Conservation (phyloP, 2,113 vertebrate species). For the Hippopotamus amphibius region DNA sequence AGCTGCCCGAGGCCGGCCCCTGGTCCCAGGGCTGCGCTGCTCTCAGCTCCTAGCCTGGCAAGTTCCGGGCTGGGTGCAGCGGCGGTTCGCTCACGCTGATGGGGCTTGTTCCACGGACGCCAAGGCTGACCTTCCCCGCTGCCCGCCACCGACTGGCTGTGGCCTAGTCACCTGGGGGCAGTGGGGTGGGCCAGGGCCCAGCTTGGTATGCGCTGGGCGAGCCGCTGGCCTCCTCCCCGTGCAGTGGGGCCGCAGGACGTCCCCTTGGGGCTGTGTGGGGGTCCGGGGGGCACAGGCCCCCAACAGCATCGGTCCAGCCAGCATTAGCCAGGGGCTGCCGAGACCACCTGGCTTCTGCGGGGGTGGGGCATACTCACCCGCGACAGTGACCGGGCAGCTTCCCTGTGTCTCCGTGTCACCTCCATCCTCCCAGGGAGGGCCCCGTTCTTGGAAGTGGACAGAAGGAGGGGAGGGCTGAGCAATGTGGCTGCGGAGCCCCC, state of each 20-base stretch:
- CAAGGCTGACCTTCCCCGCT: not conserved
- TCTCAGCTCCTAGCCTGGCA: not conserved
- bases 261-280: fast-evolving
- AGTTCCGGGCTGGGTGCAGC: not conserved
- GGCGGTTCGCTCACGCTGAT: too few species aligned
- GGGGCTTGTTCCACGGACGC: fast-evolving
- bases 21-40: not conserved
- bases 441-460: fast-evolving
- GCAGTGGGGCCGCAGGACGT: not conserved
- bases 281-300: not conserved
- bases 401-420: fast-evolving
- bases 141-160: not conserved
- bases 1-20: fast-evolving
- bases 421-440: not conserved
- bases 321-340: not conserved
- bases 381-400: not conserved
- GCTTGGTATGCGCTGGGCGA: not conserved
- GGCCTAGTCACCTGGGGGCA: too few species aligned
- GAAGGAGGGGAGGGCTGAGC: not conserved
- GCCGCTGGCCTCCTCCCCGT: fast-evolving
- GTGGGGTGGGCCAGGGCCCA: too few species aligned
- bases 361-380: fast-evolving
- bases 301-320: fast-evolving
- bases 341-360: not conserved
- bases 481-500: fast-evolving